These are phyloP conservation scores for Cantharis flavilabris DNA, from an alignment of 2,888 invertebrate species.

Conservation along the genomic window DNA sequence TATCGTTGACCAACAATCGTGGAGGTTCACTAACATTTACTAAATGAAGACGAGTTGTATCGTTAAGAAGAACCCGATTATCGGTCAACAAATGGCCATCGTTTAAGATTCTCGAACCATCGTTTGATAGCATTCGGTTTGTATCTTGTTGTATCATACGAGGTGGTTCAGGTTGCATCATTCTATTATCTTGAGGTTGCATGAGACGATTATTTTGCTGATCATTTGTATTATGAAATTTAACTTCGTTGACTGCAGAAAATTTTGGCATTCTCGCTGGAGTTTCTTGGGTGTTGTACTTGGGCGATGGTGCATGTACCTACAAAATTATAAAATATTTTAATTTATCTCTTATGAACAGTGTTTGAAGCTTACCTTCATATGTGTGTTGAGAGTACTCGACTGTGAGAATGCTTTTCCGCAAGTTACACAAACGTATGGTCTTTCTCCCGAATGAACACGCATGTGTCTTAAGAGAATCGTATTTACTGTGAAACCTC, in stretches of 20 bases:
- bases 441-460: conserved; percentile 56
- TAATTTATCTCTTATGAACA: background rate
- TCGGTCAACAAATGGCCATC: conserved; percentile 45
- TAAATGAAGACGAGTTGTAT: conserved; percentile 47
- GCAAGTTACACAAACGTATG: conserved; percentile 56
- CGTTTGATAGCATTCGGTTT: conserved; percentile 37
- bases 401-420: conserved; percentile 57
- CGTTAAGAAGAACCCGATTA: conserved; percentile 34
- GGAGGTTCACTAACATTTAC: conserved; percentile 50
- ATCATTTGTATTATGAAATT: conserved; percentile 35
- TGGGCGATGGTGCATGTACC: conserved; percentile 49
- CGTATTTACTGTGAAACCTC: conserved; percentile 57
- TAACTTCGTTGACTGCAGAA: conserved; percentile 37
- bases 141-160: conserved; percentile 45
- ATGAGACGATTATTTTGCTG: conserved; percentile 43
- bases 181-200: conserved; percentile 45
- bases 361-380: conserved; percentile 47
- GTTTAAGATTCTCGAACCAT: conserved; percentile 34
- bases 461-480: conserved; percentile 55
- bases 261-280: conserved; percentile 42
- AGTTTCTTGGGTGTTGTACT: conserved; percentile 46
- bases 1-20: conserved; percentile 49
- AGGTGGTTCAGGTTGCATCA: conserved; percentile 46
- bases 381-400: conserved; percentile 55
- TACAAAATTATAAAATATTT: conserved; percentile 25